These are phyloP conservation scores for Globodera rostochiensis DNA, from an alignment of 1,140 invertebrate genomes.

Conservation along the genomic window DNA sequence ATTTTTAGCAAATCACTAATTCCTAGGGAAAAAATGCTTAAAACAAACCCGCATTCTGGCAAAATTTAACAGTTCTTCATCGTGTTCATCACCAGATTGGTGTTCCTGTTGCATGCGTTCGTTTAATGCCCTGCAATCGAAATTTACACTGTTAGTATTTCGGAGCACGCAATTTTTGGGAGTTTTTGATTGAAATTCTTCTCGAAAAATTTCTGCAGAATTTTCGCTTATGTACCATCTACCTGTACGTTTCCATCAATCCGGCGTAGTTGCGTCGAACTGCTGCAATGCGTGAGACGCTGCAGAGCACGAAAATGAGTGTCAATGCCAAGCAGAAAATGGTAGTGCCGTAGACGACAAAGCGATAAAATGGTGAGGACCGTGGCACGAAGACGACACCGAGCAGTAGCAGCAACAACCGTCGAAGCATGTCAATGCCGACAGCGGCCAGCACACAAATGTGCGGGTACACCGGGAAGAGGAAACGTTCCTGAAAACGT, in stretches of 20 bases:
- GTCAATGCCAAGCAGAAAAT: not conserved
- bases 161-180: too few relatives aligned
- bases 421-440: conserved; percentile 74
- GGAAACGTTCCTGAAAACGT: conserved; percentile 75
- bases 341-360: conserved; percentile 2
- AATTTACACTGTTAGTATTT: not conserved
- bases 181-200: too few relatives aligned
- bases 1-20: too few relatives aligned
- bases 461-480: conserved; percentile 92
- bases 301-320: conserved; percentile 12
- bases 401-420: conserved; percentile 11
- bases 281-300: conserved; percentile 23
- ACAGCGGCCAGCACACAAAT: conserved; percentile 84
- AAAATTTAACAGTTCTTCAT: conserved; percentile 15
- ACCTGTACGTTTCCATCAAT: conserved; percentile 82
- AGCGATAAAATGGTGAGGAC: not conserved
- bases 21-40: not conserved
- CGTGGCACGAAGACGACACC: not conserved
- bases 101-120: conserved; percentile 62
- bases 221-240: not conserved
- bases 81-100: conserved; percentile 3
- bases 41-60: conserved; percentile 45
- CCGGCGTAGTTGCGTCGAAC: conserved; percentile 78
- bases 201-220: too few relatives aligned
- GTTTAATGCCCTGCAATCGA: conserved; percentile 71